These are phyloP conservation scores for Thymelicus acteon DNA, from an alignment of 2,888 invertebrate species.

Conservation along the genomic window DNA sequence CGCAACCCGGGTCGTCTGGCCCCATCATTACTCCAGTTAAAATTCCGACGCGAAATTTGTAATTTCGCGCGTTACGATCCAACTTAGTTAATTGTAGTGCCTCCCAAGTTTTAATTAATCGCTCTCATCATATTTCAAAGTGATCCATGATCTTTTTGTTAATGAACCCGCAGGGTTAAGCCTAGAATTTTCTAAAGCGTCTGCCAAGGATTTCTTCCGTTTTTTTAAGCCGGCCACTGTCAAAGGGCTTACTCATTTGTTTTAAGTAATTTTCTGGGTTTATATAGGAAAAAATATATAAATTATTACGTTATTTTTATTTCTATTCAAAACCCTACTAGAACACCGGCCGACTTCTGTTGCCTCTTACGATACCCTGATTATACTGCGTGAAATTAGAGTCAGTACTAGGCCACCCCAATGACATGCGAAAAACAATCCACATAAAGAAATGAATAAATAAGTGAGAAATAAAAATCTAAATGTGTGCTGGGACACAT, in stretches of 20 bases:
- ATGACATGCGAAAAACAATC: too few relatives aligned
- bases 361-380: too few relatives aligned
- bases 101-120: slow-evolving; percentile 36
- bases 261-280: not conserved
- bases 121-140: slow-evolving; percentile 35
- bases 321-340: too few relatives aligned
- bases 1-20: not conserved
- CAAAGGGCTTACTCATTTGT: not conserved
- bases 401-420: too few relatives aligned
- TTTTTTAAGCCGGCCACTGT: slow-evolving; percentile 5
- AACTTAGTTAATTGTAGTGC: slow-evolving; percentile 32
- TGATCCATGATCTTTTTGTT: slow-evolving; percentile 33
- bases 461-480: too few relatives aligned
- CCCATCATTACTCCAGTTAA: slow-evolving; percentile 19
- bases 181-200: slow-evolving; percentile 19
- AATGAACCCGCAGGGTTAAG: slow-evolving; percentile 21
- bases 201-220: slow-evolving; percentile 8
- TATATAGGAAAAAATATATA: too few relatives aligned
- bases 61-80: slow-evolving; percentile 24
- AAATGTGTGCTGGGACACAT: too few relatives aligned
- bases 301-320: too few relatives aligned
- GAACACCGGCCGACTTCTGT: too few relatives aligned
- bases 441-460: too few relatives aligned
- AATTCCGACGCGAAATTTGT: slow-evolving; percentile 24
- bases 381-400: too few relatives aligned